Base-by-base conservation (phyloP, 92 coral and sea anemone species). In the Epizoanthus illoricatus region DNA sequence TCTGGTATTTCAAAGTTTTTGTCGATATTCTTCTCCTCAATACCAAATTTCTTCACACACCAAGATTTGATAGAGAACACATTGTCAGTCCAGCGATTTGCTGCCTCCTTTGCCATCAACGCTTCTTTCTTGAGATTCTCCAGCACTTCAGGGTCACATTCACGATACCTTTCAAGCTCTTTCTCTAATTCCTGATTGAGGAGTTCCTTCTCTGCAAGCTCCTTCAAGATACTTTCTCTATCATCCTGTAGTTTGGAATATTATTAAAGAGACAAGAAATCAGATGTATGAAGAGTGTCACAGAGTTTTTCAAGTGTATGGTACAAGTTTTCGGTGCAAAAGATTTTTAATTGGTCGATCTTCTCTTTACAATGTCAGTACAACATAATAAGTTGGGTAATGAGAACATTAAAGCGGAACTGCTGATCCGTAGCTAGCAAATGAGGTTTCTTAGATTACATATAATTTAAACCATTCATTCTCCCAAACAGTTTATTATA, bases 1-100 rank as follows among this genome's bases (percentile, higher is more conserved):
- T 95, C 98, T 58, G 98, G 98, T 66, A 95, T 95, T 57, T 94
- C 98, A 93, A 95, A 95, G 79, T 88, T 92, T 73, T 95, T 93
- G 83, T 95, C 98, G 76, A 95, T 95, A 64, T 88, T 89, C 84
- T 91, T 91, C 62, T 93, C 95, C 65, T 93, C 97, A 71, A 95
- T 86, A 23, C 94, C 94, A 90, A 95, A 95, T 73, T 92, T 95
- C 65, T 89, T 91, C 47, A 86, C 91, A 74, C 98, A 95, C 98
- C 98, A 95, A 39, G 93, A 85, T 70, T 95, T 95, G 90, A 93
- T 94, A 4, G 98, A 84, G 63, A 95, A 95, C 23, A 95, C 90
- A 76, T 95, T 95, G 79, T 95, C 98, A 59, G 98, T 95, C 98
- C 98, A 95, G 80, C 98, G 92, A 74, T 92, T 89, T 0, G 90